A percentile compares a stretch with the other conserved stretches of the same genome.
Conservation (phyloP, 2,888 invertebrate genomes). For the Plebejus melissa region DNA sequence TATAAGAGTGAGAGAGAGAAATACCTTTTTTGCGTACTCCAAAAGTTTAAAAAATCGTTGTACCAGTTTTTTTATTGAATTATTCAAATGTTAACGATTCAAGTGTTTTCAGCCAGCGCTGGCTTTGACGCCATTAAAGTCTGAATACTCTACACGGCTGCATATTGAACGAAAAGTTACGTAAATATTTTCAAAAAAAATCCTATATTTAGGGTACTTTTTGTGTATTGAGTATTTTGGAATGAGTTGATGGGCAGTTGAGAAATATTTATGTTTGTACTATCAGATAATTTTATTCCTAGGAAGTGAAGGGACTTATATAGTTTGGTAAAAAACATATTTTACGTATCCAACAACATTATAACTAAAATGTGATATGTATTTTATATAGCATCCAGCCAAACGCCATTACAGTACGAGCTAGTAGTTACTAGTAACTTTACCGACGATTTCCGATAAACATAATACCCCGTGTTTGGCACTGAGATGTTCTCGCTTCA, state of each 20-base stretch:
- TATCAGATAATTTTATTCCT: too few relatives aligned
- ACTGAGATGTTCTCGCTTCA: background rate
- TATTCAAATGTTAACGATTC: constrained; percentile 18
- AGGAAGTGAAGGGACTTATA: too few relatives aligned
- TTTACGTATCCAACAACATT: too few relatives aligned
- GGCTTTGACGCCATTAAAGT: constrained; percentile 1
- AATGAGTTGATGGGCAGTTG: background rate
- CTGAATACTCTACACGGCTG: constrained; percentile 7
- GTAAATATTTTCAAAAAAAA: constrained; percentile 13
- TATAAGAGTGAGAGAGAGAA: too few relatives aligned
- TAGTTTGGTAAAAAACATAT: too few relatives aligned
- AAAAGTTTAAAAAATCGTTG: too few relatives aligned
- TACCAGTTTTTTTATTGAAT: constrained; percentile 7
- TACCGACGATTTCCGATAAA: background rate
- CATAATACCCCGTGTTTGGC: background rate
- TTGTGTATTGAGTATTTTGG: background rate
- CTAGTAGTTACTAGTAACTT: background rate
- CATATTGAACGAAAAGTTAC: constrained; percentile 17
- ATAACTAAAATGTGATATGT: too few relatives aligned
- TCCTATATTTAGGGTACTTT: background rate
- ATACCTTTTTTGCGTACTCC: too few relatives aligned
- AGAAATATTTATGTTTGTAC: background rate
- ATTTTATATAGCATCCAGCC: background rate
- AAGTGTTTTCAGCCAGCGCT: constrained; percentile 11
- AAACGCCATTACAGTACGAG: background rate